Base-by-base conservation (phyloP, 2,888 invertebrate genomes). In the Kuschelorhynchus macadamiae region DNA sequence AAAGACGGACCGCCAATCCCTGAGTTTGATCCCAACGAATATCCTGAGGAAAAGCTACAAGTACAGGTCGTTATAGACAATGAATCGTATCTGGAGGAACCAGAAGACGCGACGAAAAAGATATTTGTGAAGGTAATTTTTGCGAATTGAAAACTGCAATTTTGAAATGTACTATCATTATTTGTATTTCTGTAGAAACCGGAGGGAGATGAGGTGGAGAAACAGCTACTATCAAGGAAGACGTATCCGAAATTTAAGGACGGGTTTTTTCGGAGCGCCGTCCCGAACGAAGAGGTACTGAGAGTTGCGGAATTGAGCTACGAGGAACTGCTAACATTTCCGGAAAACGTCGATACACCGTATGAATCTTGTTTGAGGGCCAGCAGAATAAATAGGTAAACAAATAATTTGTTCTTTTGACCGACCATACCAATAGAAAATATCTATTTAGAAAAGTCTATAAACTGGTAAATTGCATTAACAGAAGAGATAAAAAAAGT, bases 321-420 rank as follows among this genome's bases (percentile, higher is more conserved):
- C 44, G 68, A 76, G 57, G 46, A 76, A 67, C 25, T 78, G 20
- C 41, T 75, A 4, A 65, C 70, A 12, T 57, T 81, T 32, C 76
- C 70, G 62, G 61, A 83, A 75, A 74, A 81, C 66, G 7, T 12
- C 8, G 84, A 85, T 30, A 86, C 88, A 0, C 75, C 83, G 0
- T 84, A 87, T 75, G 90, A 90, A 81, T 78, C 78, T 7, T 89
- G 90, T 81, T 82, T 89, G 76, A 86, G 87, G 57, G 84, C 85
- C 5, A 65, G 49, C 25, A 53, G 75, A 41, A 61, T 87, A 36
- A 81, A 84, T 73, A 85, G 87, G 88, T 87, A 70, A 47, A 25
- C 7, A 25, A 25, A 25, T 25, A 5, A 25, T 25, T 25, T 11
- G 11, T 8, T 12, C 3, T 32, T 25, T 25, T 25, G 25, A 25